Evolutionary conservation across 2,113 vertebrate genomes (phyloP), one percentile per base, ranked within the genome.

Genomic region (Turnix velox): DNA sequence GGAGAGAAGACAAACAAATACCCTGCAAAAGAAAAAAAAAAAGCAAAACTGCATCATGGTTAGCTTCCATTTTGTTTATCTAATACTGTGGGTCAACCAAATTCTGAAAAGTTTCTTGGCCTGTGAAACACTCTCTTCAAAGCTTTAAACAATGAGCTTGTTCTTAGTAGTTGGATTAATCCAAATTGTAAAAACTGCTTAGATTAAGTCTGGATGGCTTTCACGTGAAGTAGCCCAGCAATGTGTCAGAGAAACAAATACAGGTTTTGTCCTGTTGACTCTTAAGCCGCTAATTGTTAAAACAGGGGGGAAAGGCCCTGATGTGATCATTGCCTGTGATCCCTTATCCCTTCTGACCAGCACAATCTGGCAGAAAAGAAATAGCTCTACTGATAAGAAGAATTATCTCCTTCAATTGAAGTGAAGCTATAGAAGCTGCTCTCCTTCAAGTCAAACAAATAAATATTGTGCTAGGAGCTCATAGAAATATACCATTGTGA

Each of bases 361-460:
- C 27, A 61, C 62, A 89, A 80, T 54, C 84, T 73, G 84, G 33
- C 77, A 91, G 62, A 63, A 87, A 94, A 92, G 71, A 91, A 95
- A 48, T 7, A 87, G 66, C 27, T 79, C 39, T 76, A 45, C 69
- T 79, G 92, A 94, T 94, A 92, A 95, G 63, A 73, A 85, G 42
- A 27, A 92, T 4, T 88, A 83, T 40, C 57, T 81, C 45, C 35
- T 59, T 78, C 71, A 73, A 88, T 80, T 84, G n/a, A 84, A 89
- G 84, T 78, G 42, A 82, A 82, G 49, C n/a, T n/a, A 82, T 45
- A 49, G 87, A 76, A 84, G 45, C 62, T 76, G 54, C 18, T 88
- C 68, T 80, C 78, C 57, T 88, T 77, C 48, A 69, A 78, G 42
- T 49, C 59, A 94, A 96, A 79, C 28, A 90, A 33, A 91, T n/a